Base-by-base conservation (phyloP, 23 tunicate genomes). In the Ciona savignyi region DNA sequence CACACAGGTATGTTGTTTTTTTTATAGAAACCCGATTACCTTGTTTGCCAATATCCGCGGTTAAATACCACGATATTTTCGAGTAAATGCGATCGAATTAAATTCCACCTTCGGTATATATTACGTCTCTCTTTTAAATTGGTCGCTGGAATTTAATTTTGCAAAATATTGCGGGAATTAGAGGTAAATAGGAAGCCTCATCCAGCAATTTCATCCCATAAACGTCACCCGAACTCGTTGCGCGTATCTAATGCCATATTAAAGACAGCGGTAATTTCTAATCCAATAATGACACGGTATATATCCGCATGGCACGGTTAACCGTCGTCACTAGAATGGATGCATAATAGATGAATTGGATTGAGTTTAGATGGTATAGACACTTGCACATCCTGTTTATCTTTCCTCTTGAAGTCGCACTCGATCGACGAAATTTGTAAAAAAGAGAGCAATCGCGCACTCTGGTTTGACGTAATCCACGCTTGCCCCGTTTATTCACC, bases 401-500 rank as follows among this genome's bases (percentile, higher is more conserved):
- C 9, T 42, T 6, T 42, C 56, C 56, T 6, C 56, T 42, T 42
- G 56, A 9, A 15, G 15, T 42, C 9, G 56, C 11, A 15, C 9
- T 6, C 9, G 15, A 15, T 42, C 56, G 56, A 6, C 15, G 56
- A 42, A 42, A 42, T 15, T 9, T 42, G 56, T 42, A 42, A 42
- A n/a, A n/a, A n/a, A 6, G 56, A 9, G 56, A 42, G 56, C 25
- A 69, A 42, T 9, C 65, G 23, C 30, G 20, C 64, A 26, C 25
- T 25, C 65, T 23, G 23, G 49, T 25, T n/a, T 27, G 23, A 33
- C 30, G 21, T 75, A 75, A 51, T 68, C 74, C 62, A 19, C 29
- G 66, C 67, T 68, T 67, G 35, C 29, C 4, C 23, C 33, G 70
- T 78, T 78, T 68, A 35, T 33, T 60, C 74, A 77, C 29, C 73